Evolutionary conservation across 2,113 vertebrate genomes (phyloP), one percentile per base, ranked within the genome.

Genomic region (Pimephales promelas): DNA sequence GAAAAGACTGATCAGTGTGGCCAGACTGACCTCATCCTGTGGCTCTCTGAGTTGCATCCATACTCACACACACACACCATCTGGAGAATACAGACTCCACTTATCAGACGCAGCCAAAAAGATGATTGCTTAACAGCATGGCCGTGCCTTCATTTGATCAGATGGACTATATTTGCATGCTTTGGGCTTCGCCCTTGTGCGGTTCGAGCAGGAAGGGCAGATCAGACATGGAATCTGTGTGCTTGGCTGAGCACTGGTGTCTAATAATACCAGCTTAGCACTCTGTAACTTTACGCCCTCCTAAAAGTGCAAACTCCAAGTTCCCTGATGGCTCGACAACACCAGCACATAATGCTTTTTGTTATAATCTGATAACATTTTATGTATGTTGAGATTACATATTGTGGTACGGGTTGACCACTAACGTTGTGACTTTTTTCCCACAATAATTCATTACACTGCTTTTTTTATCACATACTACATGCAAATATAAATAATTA

Each of bases 41-140:
- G 83, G 73, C 77, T 52, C 83, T 81, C 62, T 26, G 52, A 34
- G n/a, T 40, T 52, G 47, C 85, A 86, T 45, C 45, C 85, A 83
- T 40, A 83, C n/a, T 68, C 75, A 57, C 80, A 56, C 78, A 82
- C 70, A 57, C 84, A 82, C 85, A 87, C 89, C 88, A 88, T 91
- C 88, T 91, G 89, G 82, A 87, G 66, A 76, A 36, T 79, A 87
- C 52, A 89, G 72, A 83, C 73, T 79, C 87, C 75, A 83, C 68
- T 74, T 24, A 57, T 47, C 56, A 31, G 56, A 87, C 59, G 57
- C 40, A 75, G 88, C 81, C 88, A 88, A 87, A 88, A 87, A 88
- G 77, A 89, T 87, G 87, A 89, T 87, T 87, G 85, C 86, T 88
- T 88, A 84, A 86, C 86, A 87, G 83, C 87, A 87, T 79, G 83